Evolutionary conservation across 2,888 invertebrate species (phyloP).

Genomic region (Hylaea fasciaria): DNA sequence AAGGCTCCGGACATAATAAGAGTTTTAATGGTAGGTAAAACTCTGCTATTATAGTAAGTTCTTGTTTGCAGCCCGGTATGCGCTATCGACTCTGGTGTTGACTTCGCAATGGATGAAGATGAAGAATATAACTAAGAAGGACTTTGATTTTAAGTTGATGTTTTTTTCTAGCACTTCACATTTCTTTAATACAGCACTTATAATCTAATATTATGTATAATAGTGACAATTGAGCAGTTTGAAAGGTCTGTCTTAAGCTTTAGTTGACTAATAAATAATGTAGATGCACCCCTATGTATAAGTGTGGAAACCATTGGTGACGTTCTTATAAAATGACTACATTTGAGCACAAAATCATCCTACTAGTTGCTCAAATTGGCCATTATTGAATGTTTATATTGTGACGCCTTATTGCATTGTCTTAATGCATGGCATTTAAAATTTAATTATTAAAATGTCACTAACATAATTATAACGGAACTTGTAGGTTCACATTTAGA

Average conservation of each 20-base stretch:
- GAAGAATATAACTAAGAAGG: constrained; percentile 81
- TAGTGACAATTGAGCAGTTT: not conserved
- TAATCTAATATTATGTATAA: constrained; percentile 9
- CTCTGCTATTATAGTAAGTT: constrained; percentile 3
- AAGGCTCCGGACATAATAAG: too few species aligned
- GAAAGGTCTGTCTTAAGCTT: constrained; percentile 6
- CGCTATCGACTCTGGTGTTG: constrained; percentile 91
- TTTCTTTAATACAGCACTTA: constrained; percentile 23
- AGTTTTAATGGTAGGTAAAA: too few species aligned
- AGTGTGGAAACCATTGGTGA: constrained; percentile 1
- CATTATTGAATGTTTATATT: not conserved
- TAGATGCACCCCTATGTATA: constrained; percentile 23
- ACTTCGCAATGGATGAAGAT: constrained; percentile 95
- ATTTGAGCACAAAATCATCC: constrained; percentile 34
- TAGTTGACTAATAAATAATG: constrained; percentile 14
- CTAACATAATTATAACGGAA: too few species aligned
- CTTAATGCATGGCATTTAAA: too few species aligned
- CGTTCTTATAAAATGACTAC: not conserved
- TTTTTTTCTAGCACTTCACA: constrained; percentile 16
- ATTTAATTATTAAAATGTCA: too few species aligned
- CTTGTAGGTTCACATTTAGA: not conserved
- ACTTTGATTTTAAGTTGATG: constrained; percentile 10
- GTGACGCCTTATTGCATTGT: not conserved
- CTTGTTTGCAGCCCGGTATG: constrained; percentile 89
- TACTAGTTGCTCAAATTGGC: constrained; percentile 32